A percentile compares a stretch with the other conserved stretches of the same genome.
phyloP scores from a whole-genome alignment of 2,113 vertebrate species.

The Chaetorhynchus papuensis region DNA sequence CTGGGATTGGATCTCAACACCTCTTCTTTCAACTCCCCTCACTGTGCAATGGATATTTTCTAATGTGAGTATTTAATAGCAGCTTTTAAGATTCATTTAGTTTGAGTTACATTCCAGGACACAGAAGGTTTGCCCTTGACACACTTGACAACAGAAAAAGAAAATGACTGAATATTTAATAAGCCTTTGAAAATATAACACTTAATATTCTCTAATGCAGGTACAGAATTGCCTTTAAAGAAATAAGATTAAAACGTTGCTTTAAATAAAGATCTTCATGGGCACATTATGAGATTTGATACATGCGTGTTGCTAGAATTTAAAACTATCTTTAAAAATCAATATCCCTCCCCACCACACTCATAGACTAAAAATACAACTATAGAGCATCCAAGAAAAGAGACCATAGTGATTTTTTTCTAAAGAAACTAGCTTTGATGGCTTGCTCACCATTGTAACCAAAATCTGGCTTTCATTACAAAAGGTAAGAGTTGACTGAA shows the following conservation, averaged over 20 bases:
- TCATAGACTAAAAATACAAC: not conserved
- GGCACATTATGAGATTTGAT: not conserved
- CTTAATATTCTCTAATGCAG: slow-evolving; percentile 57
- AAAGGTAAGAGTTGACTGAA: not conserved
- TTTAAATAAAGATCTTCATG: not conserved
- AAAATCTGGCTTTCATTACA: not conserved
- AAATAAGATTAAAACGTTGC: not conserved
- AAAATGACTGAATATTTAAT: slow-evolving; percentile 71
- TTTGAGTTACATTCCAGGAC: slow-evolving; percentile 4
- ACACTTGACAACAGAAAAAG: slow-evolving; percentile 32
- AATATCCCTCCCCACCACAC: not conserved
- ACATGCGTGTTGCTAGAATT: not conserved
- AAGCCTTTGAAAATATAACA: slow-evolving; percentile 57
- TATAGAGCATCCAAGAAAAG: not conserved
- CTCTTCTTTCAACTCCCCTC: not conserved
- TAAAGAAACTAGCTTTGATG: not conserved
- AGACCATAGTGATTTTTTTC: not conserved
- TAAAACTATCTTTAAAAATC: not conserved
- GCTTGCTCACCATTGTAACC: not conserved
- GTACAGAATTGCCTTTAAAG: slow-evolving; percentile 8
- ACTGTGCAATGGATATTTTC: not conserved
- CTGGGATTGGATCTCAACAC: not conserved
- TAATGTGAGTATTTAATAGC: not conserved
- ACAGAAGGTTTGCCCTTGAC: slow-evolving; percentile 58
- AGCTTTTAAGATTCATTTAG: slow-evolving; percentile 26